Evolutionary conservation across 2,113 vertebrate genomes (phyloP), one percentile per base, ranked within the genome.

Genomic region (Podilymbus podiceps): DNA sequence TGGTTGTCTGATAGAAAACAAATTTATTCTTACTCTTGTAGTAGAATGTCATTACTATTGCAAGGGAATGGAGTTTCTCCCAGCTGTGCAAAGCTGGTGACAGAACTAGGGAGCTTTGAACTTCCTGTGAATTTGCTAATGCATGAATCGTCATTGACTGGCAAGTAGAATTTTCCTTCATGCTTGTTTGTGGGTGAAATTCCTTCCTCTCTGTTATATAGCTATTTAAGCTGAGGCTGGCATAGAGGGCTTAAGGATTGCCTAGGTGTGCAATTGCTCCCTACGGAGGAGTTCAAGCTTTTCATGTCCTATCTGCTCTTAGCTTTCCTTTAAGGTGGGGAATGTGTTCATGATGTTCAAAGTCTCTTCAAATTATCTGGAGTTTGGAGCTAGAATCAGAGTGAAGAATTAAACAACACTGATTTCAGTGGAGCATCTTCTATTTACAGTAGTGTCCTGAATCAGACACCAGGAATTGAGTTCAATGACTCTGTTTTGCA

Each of bases 11-110:
- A 84, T 85, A 71, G 85, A 95, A 96, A 96, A 96, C 52, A 96
- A 83, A 90, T 92, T 88, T 96, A 93, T 88, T 95, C 68, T 84
- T 96, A 92, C 75, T 93, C 85, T 78, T 94, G 85, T 95, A 96
- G 85, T 96, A 86, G 86, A 94, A 95, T 93, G 60, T 95, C 88
- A 90, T 96, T 96, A 92, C 92, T 95, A 81, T 46, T 84, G 79
- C 79, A 93, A 93, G 64, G 64, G 90, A 94, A 93, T 87, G 68
- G 82, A 90, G 88, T 92, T 96, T 93, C 88, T 94, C 85, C 88
- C 83, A 95, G 83, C 93, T 95, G 90, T 84, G 90, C 79, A 93
- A 77, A 94, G 62, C 95, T 90, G 52, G 95, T 93, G 90, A 94
- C 88, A 96, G 93, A 95, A 90, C 82, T 71, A 93, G 83, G 82